Evolutionary conservation across 2,797 vertebrate genomes (phyloP).

Genomic region (Petrocephalus sullivani): DNA sequence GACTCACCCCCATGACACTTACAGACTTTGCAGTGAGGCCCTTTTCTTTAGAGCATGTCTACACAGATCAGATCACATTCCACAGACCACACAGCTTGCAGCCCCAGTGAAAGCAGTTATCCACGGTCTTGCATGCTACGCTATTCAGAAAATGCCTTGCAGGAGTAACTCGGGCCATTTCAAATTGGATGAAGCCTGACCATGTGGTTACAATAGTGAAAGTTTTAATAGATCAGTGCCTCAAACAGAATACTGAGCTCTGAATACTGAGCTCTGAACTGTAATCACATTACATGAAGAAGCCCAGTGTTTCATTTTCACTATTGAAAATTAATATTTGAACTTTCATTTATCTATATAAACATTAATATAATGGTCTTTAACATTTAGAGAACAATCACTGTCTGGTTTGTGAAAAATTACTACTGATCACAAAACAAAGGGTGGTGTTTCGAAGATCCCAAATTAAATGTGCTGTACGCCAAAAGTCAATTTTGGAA

Average conservation of each 20-base stretch:
- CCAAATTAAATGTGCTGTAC: background rate
- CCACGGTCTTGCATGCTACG: constrained; percentile 53
- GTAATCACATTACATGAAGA: background rate
- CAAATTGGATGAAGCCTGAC: constrained; percentile 15
- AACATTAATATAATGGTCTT: background rate
- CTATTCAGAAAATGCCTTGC: constrained; percentile 50
- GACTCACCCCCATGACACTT: constrained; percentile 30
- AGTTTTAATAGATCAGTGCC: background rate
- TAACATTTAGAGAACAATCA: background rate
- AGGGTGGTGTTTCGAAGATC: background rate
- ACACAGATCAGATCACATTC: constrained; percentile 49
- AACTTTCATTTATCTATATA: background rate
- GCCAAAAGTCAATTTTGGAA: background rate
- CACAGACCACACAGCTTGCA: constrained; percentile 66
- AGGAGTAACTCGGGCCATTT: constrained; percentile 41
- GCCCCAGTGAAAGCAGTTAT: constrained; percentile 63
- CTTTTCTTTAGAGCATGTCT: background rate
- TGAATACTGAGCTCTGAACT: background rate
- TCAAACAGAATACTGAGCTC: background rate
- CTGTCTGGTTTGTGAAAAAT: background rate
- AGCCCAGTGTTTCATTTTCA: background rate
- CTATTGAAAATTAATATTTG: background rate
- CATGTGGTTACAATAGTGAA: constrained; percentile 19
- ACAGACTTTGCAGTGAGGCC: background rate
- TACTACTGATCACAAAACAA: background rate